Conservation (phyloP, 2,113 vertebrate genomes). For the Camarhynchus parvulus region DNA sequence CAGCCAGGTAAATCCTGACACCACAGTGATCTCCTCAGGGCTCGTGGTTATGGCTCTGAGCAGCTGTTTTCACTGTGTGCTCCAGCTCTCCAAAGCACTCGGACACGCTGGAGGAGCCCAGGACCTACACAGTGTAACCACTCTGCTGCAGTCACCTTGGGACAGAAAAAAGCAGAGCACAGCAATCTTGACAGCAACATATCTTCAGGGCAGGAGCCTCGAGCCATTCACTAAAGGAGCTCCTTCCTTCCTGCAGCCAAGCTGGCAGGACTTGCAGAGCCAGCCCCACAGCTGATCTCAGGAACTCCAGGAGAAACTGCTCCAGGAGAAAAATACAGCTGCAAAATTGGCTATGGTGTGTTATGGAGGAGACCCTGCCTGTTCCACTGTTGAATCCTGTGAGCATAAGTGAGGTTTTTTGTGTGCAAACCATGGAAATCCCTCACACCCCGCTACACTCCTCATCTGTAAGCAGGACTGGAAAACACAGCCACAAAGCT, state of each 20-base stretch:
- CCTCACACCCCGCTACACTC: background rate
- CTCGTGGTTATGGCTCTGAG: fast-evolving
- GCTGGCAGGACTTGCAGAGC: background rate
- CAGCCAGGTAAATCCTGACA: background rate
- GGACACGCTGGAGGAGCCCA: background rate
- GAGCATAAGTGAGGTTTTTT: background rate
- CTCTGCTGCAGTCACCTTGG: background rate
- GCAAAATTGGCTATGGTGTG: background rate
- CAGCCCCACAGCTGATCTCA: background rate
- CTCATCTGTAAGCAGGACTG: background rate
- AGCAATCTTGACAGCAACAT: background rate
- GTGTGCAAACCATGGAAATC: background rate
- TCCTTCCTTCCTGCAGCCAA: background rate
- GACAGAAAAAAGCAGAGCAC: background rate
- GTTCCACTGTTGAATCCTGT: background rate
- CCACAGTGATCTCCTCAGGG: background rate
- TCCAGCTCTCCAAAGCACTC: background rate
- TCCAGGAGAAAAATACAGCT: background rate
- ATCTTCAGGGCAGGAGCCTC: background rate
- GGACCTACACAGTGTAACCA: fast-evolving
- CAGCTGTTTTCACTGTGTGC: background rate
- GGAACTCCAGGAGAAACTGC: background rate
- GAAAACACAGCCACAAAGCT: background rate
- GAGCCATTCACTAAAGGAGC: background rate
- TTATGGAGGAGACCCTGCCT: background rate